A percentile compares a stretch with the other conserved stretches of the same genome.
phyloP scores from a whole-genome alignment of 1,140 invertebrate species.

The Nymphalis io region DNA sequence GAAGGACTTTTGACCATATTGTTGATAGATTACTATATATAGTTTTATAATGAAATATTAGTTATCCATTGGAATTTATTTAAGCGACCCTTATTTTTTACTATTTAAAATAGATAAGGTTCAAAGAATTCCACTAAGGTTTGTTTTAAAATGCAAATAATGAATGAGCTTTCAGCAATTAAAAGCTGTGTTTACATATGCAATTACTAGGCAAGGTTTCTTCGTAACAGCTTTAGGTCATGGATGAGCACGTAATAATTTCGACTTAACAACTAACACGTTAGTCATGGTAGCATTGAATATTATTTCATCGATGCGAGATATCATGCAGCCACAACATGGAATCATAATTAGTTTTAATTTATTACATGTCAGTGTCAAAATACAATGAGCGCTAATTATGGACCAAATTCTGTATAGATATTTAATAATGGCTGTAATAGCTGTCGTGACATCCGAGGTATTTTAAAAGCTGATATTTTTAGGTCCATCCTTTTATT shows the following conservation, averaged over 20 bases:
- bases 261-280: slow-evolving; percentile 40
- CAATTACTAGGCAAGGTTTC: slow-evolving; percentile 43
- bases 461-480: slow-evolving; percentile 3
- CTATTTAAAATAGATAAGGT: too few relatives aligned
- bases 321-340: slow-evolving; percentile 33
- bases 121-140: too few relatives aligned
- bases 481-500: slow-evolving; percentile 24
- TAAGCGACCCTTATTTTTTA: too few relatives aligned
- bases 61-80: too few relatives aligned
- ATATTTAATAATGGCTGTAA: slow-evolving; percentile 27
- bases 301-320: slow-evolving; percentile 37
- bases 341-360: slow-evolving; percentile 33
- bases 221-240: slow-evolving; percentile 46
- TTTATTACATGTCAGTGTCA: slow-evolving; percentile 21
- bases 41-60: too few relatives aligned
- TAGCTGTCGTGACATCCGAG: slow-evolving; percentile 23
- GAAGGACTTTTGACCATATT: too few relatives aligned
- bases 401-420: slow-evolving; percentile 16
- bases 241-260: slow-evolving; percentile 45
- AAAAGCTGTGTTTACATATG: slow-evolving; percentile 34
- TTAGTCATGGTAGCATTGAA: slow-evolving; percentile 44
- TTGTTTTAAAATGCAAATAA: slow-evolving; percentile 7
- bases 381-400: slow-evolving; percentile 28
- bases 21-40: too few relatives aligned
- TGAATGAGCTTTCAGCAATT: slow-evolving; percentile 33